These are phyloP conservation scores for Hippopotamus amphibius DNA, from an alignment of 2,113 vertebrate genomes.

Conservation along the genomic window DNA sequence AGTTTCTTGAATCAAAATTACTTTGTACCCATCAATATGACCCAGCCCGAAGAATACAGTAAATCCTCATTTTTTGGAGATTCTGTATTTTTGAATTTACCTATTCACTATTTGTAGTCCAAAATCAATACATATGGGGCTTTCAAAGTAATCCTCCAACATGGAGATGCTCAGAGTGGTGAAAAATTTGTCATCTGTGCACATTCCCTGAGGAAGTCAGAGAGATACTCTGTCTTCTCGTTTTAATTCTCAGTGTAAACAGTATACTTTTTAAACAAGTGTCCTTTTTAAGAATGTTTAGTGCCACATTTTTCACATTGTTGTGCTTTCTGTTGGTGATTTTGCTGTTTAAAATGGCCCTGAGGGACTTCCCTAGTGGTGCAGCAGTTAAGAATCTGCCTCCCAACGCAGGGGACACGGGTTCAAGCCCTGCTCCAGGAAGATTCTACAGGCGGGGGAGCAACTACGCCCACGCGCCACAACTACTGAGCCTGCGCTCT, in stretches of 20 bases:
- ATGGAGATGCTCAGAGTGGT: neutral
- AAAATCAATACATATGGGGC: neutral
- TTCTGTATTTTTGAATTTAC: neutral
- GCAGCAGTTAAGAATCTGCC: too few relatives aligned
- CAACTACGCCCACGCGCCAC: too few relatives aligned
- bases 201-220: neutral
- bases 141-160: neutral
- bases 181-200: neutral
- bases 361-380: too few relatives aligned
- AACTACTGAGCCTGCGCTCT: too few relatives aligned
- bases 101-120: neutral
- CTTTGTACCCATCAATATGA: neutral
- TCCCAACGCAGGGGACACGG: too few relatives aligned
- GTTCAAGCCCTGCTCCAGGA: too few relatives aligned
- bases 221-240: neutral
- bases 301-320: neutral
- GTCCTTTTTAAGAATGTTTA: neutral
- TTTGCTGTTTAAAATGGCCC: neutral
- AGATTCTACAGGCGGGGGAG: too few relatives aligned
- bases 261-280: neutral
- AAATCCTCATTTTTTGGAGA: neutral
- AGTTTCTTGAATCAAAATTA: neutral
- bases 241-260: neutral
- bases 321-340: neutral
- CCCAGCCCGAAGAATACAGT: neutral